phyloP scores from a whole-genome alignment of 2,797 vertebrate species.

The Gila robusta region DNA sequence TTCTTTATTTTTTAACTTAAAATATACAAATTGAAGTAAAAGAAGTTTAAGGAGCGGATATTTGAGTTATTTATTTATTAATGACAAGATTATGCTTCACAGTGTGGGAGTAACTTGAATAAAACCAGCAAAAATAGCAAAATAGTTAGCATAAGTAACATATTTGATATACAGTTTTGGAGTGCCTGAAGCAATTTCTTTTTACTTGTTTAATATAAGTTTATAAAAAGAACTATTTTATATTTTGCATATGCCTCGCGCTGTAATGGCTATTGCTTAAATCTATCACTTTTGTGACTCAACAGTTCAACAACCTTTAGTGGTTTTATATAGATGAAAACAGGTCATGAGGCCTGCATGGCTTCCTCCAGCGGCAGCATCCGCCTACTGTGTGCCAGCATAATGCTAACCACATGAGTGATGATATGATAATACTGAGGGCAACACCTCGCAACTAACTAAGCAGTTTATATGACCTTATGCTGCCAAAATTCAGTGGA shows the following conservation, averaged over 20 bases:
- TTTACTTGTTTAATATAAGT: not conserved
- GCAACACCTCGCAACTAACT: not conserved
- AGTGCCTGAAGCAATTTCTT: not conserved
- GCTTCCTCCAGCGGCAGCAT: not conserved
- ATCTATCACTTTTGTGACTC: not conserved
- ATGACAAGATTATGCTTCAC: not conserved
- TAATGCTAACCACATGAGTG: not conserved
- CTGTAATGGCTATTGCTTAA: too few relatives aligned
- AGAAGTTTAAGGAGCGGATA: not conserved
- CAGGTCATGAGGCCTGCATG: not conserved
- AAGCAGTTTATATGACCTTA: not conserved
- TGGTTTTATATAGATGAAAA: not conserved
- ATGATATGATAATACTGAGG: not conserved
- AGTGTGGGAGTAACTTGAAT: not conserved
- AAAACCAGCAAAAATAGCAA: not conserved
- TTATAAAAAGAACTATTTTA: not conserved
- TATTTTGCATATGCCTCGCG: not conserved
- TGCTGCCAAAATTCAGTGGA: not conserved
- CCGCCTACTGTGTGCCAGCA: not conserved
- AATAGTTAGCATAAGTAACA: not conserved
- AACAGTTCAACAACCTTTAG: not conserved
- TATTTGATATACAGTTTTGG: not conserved
- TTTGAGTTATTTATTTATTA: not conserved
- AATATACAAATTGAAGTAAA: not conserved
- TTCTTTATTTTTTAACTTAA: not conserved